Base-by-base conservation (phyloP, 2,113 vertebrate species). In the Meles meles region DNA sequence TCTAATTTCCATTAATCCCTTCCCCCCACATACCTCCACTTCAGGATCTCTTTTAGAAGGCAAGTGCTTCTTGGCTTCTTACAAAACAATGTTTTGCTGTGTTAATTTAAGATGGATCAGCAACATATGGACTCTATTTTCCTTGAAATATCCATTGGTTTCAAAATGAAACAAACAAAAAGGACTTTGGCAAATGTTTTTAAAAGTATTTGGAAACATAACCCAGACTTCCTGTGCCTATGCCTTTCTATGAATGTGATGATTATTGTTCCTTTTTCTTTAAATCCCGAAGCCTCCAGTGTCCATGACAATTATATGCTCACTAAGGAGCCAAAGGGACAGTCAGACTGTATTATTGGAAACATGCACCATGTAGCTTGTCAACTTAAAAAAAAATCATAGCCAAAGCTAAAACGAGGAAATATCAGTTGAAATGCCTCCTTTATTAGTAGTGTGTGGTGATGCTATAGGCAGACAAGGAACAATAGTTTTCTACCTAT, bases 371-470 rank as follows among this genome's bases (percentile, higher is more conserved):
- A 37, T 95, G 69, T 83, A 87, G 13, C 13, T 94, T 89, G 37
- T 97, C 88, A 96, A 27, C 96, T 98, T 93, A 91, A 82, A 97
- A 96, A 86, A 47, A 88, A 49, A 69, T 69, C 87, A 81, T 94
- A 94, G 2, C 74, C 76, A 31, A 96, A 94, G 92, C 82, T 80
- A 79, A 96, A 94, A 90, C 29, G 67, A 85, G 89, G n/a, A 52
- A 89, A 42, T 83, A 59, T 93, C 87, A 96, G 57, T 94, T 98
- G 72, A 98, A 97, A 94, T 72, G 44, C 15, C 55, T 97, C 65
- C 71, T 97, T 98, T 97, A 95, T 97, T 95, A 97, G 85, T 81
- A 86, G 61, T 92, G n/a, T 96, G 96, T 97, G 93, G 96, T 94
- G 96, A 87, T 90, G 90, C 55, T 95, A 65, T 81, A 97, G 76